phyloP scores from a whole-genome alignment of 2,113 vertebrate species.

The Uria aalge region DNA sequence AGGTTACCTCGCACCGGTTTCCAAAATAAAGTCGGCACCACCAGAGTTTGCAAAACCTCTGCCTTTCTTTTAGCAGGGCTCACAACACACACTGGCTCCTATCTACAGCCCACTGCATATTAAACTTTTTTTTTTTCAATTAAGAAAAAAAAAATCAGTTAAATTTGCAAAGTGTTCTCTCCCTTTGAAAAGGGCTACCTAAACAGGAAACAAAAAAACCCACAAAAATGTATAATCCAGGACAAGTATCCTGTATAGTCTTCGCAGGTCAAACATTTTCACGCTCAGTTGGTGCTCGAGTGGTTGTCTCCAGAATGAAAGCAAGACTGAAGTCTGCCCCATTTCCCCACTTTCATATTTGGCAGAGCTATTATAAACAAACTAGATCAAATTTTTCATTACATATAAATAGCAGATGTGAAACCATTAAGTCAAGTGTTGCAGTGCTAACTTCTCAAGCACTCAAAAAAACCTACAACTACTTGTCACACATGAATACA shows the following conservation, averaged over 20 bases:
- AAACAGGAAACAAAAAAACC: not conserved
- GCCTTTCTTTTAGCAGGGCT: not conserved
- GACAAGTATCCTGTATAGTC: not conserved
- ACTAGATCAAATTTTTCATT: not conserved
- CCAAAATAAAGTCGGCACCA: not conserved
- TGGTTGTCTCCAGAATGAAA: not conserved
- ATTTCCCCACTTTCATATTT: not conserved
- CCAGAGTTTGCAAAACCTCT: not conserved
- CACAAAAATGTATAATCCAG: not conserved
- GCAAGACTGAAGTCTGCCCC: not conserved
- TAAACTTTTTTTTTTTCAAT: too few species aligned
- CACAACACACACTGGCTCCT: too few species aligned
- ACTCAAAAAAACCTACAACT: not conserved
- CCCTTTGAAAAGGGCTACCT: not conserved
- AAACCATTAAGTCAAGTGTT: not conserved
- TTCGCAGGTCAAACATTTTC: not conserved
- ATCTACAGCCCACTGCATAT: not conserved
- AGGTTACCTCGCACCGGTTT: not conserved
- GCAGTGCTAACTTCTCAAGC: not conserved
- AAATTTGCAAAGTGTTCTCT: not conserved
- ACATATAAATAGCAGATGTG: not conserved
- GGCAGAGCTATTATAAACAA: not conserved
- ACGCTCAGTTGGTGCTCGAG: accelerated
- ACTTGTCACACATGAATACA: not conserved
- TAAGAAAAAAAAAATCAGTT: not conserved